Percentiles rank a stretch among this genome's conserved stretches.
Evolutionary conservation across 2,797 vertebrate species (phyloP).

Genomic region (Erpetoichthys calabaricus): DNA sequence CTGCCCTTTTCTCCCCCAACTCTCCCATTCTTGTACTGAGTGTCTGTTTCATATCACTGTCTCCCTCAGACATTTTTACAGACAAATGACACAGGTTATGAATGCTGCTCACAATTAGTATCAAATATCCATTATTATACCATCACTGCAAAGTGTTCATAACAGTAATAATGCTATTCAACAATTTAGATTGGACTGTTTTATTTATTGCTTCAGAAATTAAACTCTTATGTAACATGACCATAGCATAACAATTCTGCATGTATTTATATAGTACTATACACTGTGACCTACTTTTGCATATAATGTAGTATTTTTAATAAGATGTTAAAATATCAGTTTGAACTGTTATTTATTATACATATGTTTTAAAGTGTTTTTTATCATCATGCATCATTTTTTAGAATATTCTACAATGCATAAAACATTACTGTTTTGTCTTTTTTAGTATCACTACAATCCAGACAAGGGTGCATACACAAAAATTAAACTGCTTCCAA

Average conservation of each 20-base stretch:
- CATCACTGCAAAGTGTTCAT: slow-evolving; percentile 40
- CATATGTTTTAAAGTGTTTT: too few relatives aligned
- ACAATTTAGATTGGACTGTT: slow-evolving; percentile 48
- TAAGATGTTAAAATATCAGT: too few relatives aligned
- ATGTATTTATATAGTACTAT: slow-evolving; percentile 50
- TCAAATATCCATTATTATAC: slow-evolving; percentile 53
- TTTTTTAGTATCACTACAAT: too few relatives aligned
- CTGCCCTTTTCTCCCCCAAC: slow-evolving; percentile 40
- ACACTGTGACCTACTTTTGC: slow-evolving; percentile 10
- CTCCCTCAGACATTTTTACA: slow-evolving; percentile 60
- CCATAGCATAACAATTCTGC: slow-evolving; percentile 49
- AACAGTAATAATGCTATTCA: slow-evolving; percentile 50
- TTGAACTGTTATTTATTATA: too few relatives aligned
- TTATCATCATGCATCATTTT: too few relatives aligned
- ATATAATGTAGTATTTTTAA: too few relatives aligned
- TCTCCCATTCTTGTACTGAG: slow-evolving; percentile 39
- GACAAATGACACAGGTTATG: slow-evolving; percentile 62
- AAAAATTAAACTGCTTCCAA: too few relatives aligned
- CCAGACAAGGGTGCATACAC: too few relatives aligned
- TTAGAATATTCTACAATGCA: too few relatives aligned
- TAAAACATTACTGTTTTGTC: too few relatives aligned
- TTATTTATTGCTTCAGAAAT: slow-evolving; percentile 41
- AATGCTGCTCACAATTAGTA: slow-evolving; percentile 54
- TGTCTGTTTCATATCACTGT: slow-evolving; percentile 63
- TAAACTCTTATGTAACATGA: slow-evolving; percentile 49